Evolutionary conservation across 2,113 vertebrate species (phyloP), one percentile per base, ranked within the genome.

Genomic region (Ophthalmolycus amberensis): DNA sequence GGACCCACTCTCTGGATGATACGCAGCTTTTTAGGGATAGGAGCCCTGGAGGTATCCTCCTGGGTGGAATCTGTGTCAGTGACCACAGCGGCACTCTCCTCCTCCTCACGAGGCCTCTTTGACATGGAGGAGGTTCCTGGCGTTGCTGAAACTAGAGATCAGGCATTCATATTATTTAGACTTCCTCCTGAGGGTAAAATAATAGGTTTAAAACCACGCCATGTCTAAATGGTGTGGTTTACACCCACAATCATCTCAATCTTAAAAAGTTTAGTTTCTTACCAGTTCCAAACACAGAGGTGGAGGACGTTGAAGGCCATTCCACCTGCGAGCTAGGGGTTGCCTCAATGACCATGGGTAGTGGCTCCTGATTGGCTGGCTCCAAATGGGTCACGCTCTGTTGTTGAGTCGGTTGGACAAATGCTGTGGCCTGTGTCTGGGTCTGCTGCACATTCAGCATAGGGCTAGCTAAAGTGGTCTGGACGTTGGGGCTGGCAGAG

Each of bases 361-460:
- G 90, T 0, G 95, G 95, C 59, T 99, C 98, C 88, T 97, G 98
- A 89, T 85, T 96, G 62, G 96, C 88, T 1, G 96, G 96, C 80
- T 99, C 98, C 3, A 97, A 82, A 37, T 96, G 96, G 72, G 95
- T 93, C 75, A 97, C 90, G 44, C 95, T 98, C 75, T 99, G 98
- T 59, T 99, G 98, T 83, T 99, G 98, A 1, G 98, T 99, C 32
- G 98, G 98, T 71, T 99, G 98, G 71, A 99, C 98, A 58, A 99
- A 99, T 2, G 98, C 98, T 4, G 98, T 99, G 0, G 98, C 96
- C 85, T 99, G 98, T 0, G 95, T 97, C 82, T 97, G 97, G 0
- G 88, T 91, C 72, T 98, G 98, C 90, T 97, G 98, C 68, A 97
- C 95, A 1, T 93, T 96, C 46, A 98, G 85, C 89, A 98, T 96